Percentiles rank a stretch among this genome's conserved stretches.
Conservation (phyloP, 2,888 invertebrate genomes). For the Heliconius sara region DNA sequence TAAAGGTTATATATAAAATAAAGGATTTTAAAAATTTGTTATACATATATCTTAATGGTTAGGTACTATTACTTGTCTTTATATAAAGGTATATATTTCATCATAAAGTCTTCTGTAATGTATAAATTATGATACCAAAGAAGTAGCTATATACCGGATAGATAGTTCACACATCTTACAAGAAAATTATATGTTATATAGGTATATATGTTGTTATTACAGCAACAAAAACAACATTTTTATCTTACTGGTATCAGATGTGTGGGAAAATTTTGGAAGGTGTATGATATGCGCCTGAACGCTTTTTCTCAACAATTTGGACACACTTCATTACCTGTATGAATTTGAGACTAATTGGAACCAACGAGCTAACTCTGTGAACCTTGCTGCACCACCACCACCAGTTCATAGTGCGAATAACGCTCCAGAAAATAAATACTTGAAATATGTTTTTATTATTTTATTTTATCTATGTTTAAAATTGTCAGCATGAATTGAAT, state of each 20-base stretch:
- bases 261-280: constrained; percentile 1
- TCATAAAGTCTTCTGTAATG: background rate
- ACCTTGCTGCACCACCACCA: background rate
- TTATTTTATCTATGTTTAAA: background rate
- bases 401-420: background rate
- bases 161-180: background rate
- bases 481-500: background rate
- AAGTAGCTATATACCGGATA: background rate
- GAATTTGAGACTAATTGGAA: constrained; percentile 43
- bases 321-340: constrained; percentile 39
- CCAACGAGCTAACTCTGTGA: constrained; percentile 26
- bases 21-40: no score
- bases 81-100: background rate
- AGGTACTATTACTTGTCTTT: no score
- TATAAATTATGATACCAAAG: background rate
- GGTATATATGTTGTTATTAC: constrained; percentile 1
- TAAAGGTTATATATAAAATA: background rate
- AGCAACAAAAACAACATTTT: background rate
- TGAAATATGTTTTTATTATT: background rate
- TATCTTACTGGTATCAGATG: constrained; percentile 7
- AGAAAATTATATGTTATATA: background rate
- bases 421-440: background rate
- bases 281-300: constrained; percentile 31
- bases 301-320: constrained; percentile 39
- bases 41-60: no score